Evolutionary conservation across 2,113 vertebrate genomes (phyloP).

Genomic region (Takifugu flavidus): DNA sequence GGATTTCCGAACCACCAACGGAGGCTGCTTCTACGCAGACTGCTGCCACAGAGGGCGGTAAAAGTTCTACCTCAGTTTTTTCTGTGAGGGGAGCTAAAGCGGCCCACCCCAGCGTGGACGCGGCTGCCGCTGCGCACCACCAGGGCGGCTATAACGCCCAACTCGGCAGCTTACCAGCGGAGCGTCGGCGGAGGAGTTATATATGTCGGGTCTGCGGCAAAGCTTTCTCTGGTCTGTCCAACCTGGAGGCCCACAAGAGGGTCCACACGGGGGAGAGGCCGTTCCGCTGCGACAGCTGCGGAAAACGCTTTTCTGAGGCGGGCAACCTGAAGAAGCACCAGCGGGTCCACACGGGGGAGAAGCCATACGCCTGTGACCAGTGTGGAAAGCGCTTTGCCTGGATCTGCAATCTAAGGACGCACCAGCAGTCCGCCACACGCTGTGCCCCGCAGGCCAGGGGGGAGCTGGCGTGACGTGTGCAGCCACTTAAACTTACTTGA

Average conservation of each 20-base stretch:
- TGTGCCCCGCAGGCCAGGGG: constrained; percentile 34
- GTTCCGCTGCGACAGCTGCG: constrained; percentile 65
- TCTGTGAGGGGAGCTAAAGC: constrained; percentile 6
- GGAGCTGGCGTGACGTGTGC: background rate
- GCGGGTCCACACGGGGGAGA: constrained; percentile 73
- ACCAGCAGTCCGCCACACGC: constrained; percentile 64
- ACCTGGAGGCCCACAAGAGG: constrained; percentile 68
- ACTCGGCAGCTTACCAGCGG: rapidly evolving
- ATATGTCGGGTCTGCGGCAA: constrained; percentile 67
- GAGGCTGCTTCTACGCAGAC: background rate
- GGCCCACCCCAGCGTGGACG: background rate
- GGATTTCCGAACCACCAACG: background rate
- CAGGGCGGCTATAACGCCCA: background rate
- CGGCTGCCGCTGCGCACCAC: no score
- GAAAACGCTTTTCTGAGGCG: constrained; percentile 70
- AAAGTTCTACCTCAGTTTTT: background rate
- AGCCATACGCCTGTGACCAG: constrained; percentile 63
- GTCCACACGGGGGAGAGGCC: constrained; percentile 75
- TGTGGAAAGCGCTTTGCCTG: constrained; percentile 72
- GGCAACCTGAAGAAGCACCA: constrained; percentile 76
- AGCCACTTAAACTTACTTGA: no score
- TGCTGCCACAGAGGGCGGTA: background rate
- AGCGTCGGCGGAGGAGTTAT: constrained; percentile 52
- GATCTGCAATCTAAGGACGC: constrained; percentile 73
- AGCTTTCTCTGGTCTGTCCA: constrained; percentile 64